Conservation (phyloP, 2,797 vertebrate species). For the Crenuchus spilurus region DNA sequence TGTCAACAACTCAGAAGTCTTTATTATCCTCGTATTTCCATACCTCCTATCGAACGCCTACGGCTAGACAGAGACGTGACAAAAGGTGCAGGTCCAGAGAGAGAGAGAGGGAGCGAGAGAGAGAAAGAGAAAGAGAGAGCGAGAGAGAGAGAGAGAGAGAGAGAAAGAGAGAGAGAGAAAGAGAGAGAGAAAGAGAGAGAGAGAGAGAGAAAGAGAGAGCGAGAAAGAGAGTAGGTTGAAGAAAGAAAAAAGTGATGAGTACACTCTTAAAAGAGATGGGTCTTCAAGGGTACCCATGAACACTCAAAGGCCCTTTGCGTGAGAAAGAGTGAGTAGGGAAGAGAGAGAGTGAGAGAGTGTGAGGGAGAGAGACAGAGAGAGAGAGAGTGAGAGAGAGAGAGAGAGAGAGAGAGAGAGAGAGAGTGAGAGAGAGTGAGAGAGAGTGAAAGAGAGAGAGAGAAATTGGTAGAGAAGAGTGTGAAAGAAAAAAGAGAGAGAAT, state of each 20-base stretch:
- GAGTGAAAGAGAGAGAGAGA: constrained; percentile 16
- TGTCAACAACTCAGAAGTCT: constrained; percentile 66
- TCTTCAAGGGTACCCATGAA: too few species aligned
- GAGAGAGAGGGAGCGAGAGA: constrained; percentile 3
- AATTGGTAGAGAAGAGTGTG: too few species aligned
- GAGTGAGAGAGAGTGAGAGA: too few species aligned
- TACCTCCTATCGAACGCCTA: constrained; percentile 63
- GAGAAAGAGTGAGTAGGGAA: too few species aligned
- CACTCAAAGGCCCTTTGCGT: too few species aligned
- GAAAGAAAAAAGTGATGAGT: too few species aligned
- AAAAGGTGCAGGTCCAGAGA: constrained; percentile 57
- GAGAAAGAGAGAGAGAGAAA: constrained; percentile 14
- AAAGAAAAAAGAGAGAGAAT: background rate
- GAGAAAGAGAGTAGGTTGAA: too few species aligned
- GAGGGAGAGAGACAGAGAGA: too few species aligned
- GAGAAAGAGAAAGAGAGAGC: constrained; percentile 25
- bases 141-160: background rate
- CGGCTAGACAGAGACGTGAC: constrained; percentile 66
- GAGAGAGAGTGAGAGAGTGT: too few species aligned
- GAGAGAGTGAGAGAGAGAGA: background rate
- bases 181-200: constrained; percentile 22
- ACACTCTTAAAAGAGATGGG: too few species aligned
- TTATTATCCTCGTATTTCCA: constrained; percentile 70
- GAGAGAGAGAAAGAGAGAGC: constrained; percentile 18
- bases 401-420: constrained; percentile 52